Evolutionary conservation across 2,113 vertebrate genomes (phyloP).

Genomic region (Panthera uncia): DNA sequence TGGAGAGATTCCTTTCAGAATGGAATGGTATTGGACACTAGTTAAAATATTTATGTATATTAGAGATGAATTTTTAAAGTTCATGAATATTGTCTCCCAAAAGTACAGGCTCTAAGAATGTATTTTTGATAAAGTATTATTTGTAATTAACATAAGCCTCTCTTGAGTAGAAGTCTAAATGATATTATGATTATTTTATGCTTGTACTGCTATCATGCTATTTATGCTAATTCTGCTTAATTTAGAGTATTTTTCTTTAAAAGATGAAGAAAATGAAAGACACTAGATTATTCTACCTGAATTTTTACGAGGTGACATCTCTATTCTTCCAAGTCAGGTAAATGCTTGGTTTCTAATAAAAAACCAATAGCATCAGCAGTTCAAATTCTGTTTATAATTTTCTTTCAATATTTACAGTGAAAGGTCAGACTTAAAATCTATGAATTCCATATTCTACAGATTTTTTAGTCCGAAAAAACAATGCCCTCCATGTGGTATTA

Average conservation of each 20-base stretch:
- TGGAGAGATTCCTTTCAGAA: constrained; percentile 48
- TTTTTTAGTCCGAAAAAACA: constrained; percentile 41
- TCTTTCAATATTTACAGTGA: background rate
- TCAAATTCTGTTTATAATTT: constrained; percentile 38
- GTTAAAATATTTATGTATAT: constrained; percentile 59
- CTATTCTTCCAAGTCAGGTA: background rate
- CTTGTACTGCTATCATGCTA: background rate
- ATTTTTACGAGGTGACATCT: constrained; percentile 17
- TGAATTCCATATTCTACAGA: background rate
- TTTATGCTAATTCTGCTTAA: constrained; percentile 16
- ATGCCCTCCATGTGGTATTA: background rate
- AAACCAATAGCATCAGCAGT: background rate
- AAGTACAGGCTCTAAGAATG: constrained; percentile 40
- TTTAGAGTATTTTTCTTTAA: constrained; percentile 44
- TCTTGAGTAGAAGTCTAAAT: constrained; percentile 19
- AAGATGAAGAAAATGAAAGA: constrained; percentile 6
- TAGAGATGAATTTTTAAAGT: constrained; percentile 60
- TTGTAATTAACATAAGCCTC: constrained; percentile 40
- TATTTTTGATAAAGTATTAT: constrained; percentile 48
- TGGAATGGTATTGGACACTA: constrained; percentile 22
- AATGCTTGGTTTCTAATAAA: constrained; percentile 36
- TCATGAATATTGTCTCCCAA: constrained; percentile 39
- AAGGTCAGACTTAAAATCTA: constrained; percentile 20
- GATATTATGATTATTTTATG: constrained; percentile 28
- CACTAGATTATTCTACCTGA: constrained; percentile 2